phyloP scores from a whole-genome alignment of 2,113 vertebrate species.

The Lichenostomus cassidix region DNA sequence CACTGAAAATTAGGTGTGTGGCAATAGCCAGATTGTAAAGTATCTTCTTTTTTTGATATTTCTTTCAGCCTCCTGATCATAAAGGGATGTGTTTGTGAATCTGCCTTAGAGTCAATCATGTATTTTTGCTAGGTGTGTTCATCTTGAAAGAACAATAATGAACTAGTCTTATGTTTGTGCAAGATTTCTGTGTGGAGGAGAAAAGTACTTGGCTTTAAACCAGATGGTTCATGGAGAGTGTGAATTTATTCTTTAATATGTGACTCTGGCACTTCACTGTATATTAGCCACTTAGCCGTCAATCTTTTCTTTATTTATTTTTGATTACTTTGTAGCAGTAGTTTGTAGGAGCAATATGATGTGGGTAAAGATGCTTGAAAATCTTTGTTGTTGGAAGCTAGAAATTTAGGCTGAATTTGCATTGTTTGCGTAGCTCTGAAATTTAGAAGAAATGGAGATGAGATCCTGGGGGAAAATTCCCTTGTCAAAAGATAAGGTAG shows the following conservation, averaged over 20 bases:
- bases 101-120: not conserved
- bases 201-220: slow-evolving; percentile 4
- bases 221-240: not conserved
- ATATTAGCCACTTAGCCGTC: not conserved
- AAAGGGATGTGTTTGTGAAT: not conserved
- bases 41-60: not conserved
- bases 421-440: not conserved
- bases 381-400: not conserved
- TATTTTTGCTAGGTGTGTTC: slow-evolving; percentile 8
- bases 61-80: not conserved
- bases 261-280: not conserved
- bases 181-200: slow-evolving; percentile 5
- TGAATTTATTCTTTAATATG: not conserved
- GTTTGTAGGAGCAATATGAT: not conserved
- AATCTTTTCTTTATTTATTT: not conserved
- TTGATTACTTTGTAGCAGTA: not conserved
- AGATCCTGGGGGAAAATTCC: not conserved
- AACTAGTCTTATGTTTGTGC: not conserved
- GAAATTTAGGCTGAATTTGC: not conserved
- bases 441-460: not conserved
- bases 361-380: not conserved
- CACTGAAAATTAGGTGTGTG: not conserved
- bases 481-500: not conserved
- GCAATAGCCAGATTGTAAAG: not conserved
- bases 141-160: not conserved